phyloP scores from a whole-genome alignment of 1,140 invertebrate species.

The Hetaerina americana region DNA sequence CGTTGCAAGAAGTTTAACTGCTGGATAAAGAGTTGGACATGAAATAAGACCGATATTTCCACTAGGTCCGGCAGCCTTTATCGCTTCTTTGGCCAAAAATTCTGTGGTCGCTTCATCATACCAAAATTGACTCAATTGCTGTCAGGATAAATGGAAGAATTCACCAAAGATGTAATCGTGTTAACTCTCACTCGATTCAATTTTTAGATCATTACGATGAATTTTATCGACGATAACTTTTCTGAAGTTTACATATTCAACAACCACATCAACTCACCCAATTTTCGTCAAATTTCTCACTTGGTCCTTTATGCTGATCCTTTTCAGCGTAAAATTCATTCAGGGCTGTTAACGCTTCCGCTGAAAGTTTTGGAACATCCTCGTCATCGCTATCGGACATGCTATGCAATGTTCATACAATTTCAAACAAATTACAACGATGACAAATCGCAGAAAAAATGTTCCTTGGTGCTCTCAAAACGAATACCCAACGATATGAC shows the following conservation, averaged over 20 bases:
- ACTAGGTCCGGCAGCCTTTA: conserved; percentile 33
- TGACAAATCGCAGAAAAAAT: too few relatives aligned
- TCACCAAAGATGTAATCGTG: conserved; percentile 1
- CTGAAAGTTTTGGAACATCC: conserved; percentile 50
- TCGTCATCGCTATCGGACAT: conserved; percentile 33
- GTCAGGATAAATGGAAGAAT: conserved; percentile 25
- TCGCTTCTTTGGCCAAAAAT: conserved; percentile 48
- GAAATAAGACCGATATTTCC: conserved; percentile 73
- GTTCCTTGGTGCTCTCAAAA: too few relatives aligned
- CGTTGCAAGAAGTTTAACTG: conserved; percentile 35
- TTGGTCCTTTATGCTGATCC: conserved; percentile 35
- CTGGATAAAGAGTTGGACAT: conserved; percentile 73
- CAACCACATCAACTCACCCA: conserved; percentile 49
- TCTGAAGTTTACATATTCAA: not conserved
- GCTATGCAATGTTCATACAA: too few relatives aligned
- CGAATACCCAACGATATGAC: too few relatives aligned
- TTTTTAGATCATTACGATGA: too few relatives aligned
- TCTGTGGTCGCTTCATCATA: conserved; percentile 68
- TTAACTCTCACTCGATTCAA: too few relatives aligned
- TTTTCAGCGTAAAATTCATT: conserved; percentile 74
- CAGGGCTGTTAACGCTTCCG: conserved; percentile 58
- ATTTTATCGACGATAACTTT: too few relatives aligned
- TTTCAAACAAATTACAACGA: too few relatives aligned
- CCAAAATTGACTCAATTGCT: conserved; percentile 98
- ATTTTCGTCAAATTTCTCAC: conserved; percentile 49